Conservation (phyloP, 2,113 vertebrate species). For the Octodon degus region DNA sequence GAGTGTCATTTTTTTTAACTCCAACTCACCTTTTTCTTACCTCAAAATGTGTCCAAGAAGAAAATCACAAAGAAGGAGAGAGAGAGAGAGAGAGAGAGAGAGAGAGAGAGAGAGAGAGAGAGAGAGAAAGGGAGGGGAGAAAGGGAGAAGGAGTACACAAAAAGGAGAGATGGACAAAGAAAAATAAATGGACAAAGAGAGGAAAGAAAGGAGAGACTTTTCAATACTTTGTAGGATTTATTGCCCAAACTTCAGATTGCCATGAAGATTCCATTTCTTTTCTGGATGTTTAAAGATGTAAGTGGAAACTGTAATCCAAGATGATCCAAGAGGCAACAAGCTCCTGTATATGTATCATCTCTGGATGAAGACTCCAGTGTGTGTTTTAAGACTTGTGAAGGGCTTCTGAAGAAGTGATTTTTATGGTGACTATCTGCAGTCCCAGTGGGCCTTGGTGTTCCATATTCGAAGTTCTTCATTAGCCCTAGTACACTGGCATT, state of each 20-base stretch:
- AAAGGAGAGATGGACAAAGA: neutral
- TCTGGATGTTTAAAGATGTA: neutral
- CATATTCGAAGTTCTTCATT: conserved; percentile 36
- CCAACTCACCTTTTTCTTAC: neutral
- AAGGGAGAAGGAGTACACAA: neutral
- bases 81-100: neutral
- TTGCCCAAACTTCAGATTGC: neutral
- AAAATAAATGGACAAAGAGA: neutral
- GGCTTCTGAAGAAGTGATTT: neutral
- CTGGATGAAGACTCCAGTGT: neutral
- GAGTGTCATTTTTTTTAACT: neutral
- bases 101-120: too few species aligned
- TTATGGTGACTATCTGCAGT: neutral
- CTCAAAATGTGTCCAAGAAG: neutral
- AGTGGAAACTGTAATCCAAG: neutral
- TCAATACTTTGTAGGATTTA: neutral
- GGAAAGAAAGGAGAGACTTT: neutral
- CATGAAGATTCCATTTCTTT: neutral
- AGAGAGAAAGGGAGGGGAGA: neutral
- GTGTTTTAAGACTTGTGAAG: neutral
- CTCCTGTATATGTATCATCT: neutral
- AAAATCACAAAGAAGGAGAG: neutral
- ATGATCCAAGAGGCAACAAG: neutral
- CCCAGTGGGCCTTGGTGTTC: neutral
- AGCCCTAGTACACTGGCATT: neutral